Evolutionary conservation across 2,888 invertebrate species (phyloP), one percentile per base, ranked within the genome.

Genomic region (Busseola fusca): DNA sequence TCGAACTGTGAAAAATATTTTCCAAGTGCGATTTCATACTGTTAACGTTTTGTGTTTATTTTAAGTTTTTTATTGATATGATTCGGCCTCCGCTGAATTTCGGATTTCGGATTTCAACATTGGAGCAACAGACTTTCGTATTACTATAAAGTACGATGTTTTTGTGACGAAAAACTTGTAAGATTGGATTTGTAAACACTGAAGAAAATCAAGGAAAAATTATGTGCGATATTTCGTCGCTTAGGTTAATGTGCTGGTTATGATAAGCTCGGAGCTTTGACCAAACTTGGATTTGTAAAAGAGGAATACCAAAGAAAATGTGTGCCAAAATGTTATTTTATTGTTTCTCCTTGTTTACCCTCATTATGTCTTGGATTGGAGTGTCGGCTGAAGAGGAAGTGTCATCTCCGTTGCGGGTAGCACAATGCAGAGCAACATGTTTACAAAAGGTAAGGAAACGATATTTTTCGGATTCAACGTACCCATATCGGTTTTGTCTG

Each of bases 371-470:
- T 86, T 94, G 95, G 95, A 95, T 95, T 93, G 95, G 93, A 90
- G 95, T 94, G 90, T 86, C 90, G 68, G 96, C 96, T 83, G 97
- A 97, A 87, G 96, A 96, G 94, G 97, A 97, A 91, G 96, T 97
- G 84, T 97, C 97, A 76, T 97, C 97, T 87, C 97, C 97, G 73
- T 93, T 97, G 83, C 96, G 97, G 88, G 97, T 97, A 84, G 97
- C 97, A 85, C 97, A 97, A 87, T 97, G 97, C 92, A 94, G 97
- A 92, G 97, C 97, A 83, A 97, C 97, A 84, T 97, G 97, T 93
- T 96, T 97, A 88, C 96, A 97, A 96, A 97, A 96, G 97, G 97
- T 97, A 95, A 90, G 88, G 78, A 81, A 71, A 78, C 63, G 5
- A 78, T 69, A 69, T 66, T 64, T 75, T 63, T 76, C 48, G 34